These are phyloP conservation scores for Sphaeridia pumilis DNA, from an alignment of 2,888 invertebrate species.

Conservation along the genomic window DNA sequence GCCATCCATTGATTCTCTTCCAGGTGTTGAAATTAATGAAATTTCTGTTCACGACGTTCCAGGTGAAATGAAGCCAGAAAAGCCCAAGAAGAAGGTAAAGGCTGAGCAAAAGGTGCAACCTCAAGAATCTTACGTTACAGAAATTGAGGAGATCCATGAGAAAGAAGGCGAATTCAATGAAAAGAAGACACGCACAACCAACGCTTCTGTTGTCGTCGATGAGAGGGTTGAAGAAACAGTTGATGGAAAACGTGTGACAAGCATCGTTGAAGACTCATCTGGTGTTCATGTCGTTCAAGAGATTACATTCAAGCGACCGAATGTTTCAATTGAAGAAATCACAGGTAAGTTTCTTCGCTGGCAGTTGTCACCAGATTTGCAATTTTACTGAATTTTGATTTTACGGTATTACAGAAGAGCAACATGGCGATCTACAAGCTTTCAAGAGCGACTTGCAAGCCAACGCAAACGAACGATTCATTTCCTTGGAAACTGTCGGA, in stretches of 20 bases:
- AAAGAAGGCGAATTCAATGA: conserved; percentile 15
- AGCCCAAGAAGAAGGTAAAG: conserved; percentile 12
- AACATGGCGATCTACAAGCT: conserved; percentile 4
- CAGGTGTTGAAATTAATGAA: not conserved
- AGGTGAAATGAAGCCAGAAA: not conserved
- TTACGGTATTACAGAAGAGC: conserved; percentile 6
- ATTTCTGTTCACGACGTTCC: too few species aligned
- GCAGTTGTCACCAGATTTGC: not conserved
- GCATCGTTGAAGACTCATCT: conserved; percentile 10
- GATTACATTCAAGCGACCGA: conserved; percentile 13
- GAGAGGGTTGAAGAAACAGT: conserved; percentile 9
- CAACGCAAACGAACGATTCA: conserved; percentile 5
- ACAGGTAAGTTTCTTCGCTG: too few species aligned
- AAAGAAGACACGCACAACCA: not conserved
- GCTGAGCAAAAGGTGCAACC: conserved; percentile 11
- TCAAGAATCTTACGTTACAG: conserved; percentile 6
- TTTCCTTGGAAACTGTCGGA: conserved; percentile 5
- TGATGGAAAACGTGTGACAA: conserved; percentile 11
- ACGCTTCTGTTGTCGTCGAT: conserved; percentile 11
- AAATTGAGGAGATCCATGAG: conserved; percentile 20
- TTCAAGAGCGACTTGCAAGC: not conserved
- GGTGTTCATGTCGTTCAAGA: conserved; percentile 15
- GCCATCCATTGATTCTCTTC: too few species aligned
- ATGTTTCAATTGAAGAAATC: conserved; percentile 13
- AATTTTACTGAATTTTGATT: not conserved